These are phyloP conservation scores for Dryobotodes eremita DNA, from an alignment of 2,888 invertebrate genomes.

Conservation along the genomic window DNA sequence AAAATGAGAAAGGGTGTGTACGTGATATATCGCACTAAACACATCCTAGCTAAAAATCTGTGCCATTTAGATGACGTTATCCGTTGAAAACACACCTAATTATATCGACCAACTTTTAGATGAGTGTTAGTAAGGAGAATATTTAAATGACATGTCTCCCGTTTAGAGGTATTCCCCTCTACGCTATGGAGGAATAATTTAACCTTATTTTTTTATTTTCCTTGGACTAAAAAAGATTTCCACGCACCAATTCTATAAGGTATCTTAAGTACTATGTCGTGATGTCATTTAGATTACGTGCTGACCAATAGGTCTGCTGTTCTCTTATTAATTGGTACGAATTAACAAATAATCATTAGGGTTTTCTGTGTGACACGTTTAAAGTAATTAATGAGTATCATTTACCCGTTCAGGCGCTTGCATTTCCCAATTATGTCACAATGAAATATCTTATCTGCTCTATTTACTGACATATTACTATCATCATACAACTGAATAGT, in stretches of 20 bases:
- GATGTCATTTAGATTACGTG: constrained; percentile 7
- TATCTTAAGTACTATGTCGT: background rate
- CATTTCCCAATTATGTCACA: constrained; percentile 22
- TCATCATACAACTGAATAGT: background rate
- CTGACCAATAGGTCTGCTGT: background rate
- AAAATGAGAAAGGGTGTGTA: constrained; percentile 17
- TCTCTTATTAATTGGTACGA: background rate
- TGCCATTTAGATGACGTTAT: constrained; percentile 41
- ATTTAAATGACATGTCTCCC: background rate
- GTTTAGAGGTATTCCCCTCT: background rate
- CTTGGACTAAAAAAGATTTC: background rate
- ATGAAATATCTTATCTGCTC: background rate
- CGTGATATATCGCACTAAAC: constrained; percentile 40
- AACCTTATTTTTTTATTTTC: background rate
- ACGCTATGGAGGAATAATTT: too few relatives aligned
- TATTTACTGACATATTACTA: background rate
- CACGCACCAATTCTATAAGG: background rate
- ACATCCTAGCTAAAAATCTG: constrained; percentile 20
- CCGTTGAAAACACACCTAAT: constrained; percentile 32
- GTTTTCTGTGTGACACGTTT: constrained; percentile 28
- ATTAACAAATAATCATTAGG: constrained; percentile 39
- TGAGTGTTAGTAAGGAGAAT: too few relatives aligned
- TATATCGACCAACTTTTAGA: background rate
- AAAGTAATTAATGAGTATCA: constrained; percentile 16
- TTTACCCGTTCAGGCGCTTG: background rate